Conservation (phyloP, 2,888 invertebrate species). For the Trachelus troglodyta region DNA sequence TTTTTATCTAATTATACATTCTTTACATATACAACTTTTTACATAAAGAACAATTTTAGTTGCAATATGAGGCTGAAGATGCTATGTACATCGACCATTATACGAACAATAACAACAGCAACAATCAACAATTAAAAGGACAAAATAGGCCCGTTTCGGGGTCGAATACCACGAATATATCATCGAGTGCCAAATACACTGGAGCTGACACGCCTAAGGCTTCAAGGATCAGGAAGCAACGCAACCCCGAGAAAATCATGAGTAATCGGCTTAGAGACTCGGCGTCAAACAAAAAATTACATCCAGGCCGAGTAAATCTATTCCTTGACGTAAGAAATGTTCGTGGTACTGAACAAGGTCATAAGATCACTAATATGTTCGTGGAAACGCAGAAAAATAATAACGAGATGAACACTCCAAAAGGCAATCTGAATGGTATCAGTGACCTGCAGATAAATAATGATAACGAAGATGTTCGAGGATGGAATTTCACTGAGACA, state of each 20-base stretch:
- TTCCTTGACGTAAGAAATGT: background rate
- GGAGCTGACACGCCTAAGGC: slow-evolving; percentile 21
- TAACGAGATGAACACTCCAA: background rate
- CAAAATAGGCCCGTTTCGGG: slow-evolving; percentile 18
- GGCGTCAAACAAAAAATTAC: background rate
- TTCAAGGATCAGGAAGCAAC: slow-evolving; percentile 3
- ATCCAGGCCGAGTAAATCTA: background rate
- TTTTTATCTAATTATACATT: background rate
- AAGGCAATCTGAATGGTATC: background rate
- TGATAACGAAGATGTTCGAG: background rate
- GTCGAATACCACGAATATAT: slow-evolving; percentile 13
- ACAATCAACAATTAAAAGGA: slow-evolving; percentile 16
- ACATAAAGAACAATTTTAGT: slow-evolving; percentile 24
- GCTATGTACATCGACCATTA: slow-evolving; percentile 37
- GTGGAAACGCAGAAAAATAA: slow-evolving; percentile 1
- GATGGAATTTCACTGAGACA: background rate
- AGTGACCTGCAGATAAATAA: background rate
- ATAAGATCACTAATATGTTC: background rate
- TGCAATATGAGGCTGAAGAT: slow-evolving; percentile 48
- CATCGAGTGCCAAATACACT: slow-evolving; percentile 8
- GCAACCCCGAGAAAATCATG: slow-evolving; percentile 7
- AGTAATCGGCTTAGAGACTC: background rate
- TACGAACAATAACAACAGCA: slow-evolving; percentile 42
- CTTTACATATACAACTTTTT: background rate
- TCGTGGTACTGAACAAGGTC: background rate